A percentile compares a stretch with the other conserved stretches of the same genome.
Conservation (phyloP, 1,140 invertebrate species). For the Charaxes varanes region DNA sequence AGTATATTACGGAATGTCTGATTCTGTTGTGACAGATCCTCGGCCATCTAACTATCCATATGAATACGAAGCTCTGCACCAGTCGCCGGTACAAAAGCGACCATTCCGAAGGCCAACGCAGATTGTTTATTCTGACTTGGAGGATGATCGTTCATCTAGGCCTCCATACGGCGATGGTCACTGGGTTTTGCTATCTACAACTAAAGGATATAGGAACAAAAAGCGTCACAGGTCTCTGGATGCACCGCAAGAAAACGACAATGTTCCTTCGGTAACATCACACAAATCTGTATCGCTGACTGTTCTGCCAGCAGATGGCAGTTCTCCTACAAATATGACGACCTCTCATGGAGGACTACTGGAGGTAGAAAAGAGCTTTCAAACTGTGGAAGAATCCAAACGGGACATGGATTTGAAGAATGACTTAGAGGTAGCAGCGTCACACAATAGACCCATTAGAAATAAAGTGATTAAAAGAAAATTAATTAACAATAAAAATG, state of each 20-base stretch:
- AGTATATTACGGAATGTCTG: conserved; percentile 51
- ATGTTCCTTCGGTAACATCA: conserved; percentile 49
- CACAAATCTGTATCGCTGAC: conserved; percentile 79
- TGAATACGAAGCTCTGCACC: conserved; percentile 56
- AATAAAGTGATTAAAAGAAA: conserved; percentile 56
- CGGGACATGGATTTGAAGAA: conserved; percentile 57
- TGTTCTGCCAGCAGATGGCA: conserved; percentile 79
- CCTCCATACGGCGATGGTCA: conserved; percentile 81
- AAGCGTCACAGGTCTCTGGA: conserved; percentile 67
- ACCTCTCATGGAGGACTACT: conserved; percentile 84
- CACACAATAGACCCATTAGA: conserved; percentile 37
- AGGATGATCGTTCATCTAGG: conserved; percentile 62
- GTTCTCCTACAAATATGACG: conserved; percentile 77
- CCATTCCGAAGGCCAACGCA: conserved; percentile 62
- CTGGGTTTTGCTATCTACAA: conserved; percentile 85
- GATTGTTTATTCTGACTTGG: conserved; percentile 56
- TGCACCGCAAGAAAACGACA: conserved; percentile 29
- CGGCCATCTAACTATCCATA: conserved; percentile 79
- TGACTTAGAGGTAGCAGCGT: conserved; percentile 38
- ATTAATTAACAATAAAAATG: conserved; percentile 35
- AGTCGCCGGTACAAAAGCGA: conserved; percentile 42
- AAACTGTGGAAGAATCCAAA: conserved; percentile 78
- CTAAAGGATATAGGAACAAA: conserved; percentile 79
- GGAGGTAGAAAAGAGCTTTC: conserved; percentile 82
- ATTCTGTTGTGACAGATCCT: conserved; percentile 80